phyloP scores from a whole-genome alignment of 2,888 invertebrate species.

The Caenorhabditis imperialis region DNA sequence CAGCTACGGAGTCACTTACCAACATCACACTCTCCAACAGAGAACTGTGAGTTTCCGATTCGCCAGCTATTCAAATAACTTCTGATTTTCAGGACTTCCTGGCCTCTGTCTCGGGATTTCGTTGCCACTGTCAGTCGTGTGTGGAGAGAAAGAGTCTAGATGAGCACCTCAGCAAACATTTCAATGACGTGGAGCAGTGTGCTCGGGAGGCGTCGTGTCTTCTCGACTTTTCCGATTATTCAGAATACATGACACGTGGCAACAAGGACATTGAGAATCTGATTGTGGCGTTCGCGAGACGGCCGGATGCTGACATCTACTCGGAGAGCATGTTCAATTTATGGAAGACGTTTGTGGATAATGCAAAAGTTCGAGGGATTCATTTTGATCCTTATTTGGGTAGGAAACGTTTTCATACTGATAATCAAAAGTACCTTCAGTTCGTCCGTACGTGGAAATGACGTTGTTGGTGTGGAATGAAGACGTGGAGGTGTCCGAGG shows the following conservation, averaged over 20 bases:
- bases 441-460: constrained; percentile 40
- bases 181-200: constrained; percentile 8
- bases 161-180: neutral
- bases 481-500: neutral
- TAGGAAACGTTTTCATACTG: neutral
- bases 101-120: constrained; percentile 29
- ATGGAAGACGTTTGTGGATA: constrained; percentile 35
- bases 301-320: constrained; percentile 8
- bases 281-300: constrained; percentile 14
- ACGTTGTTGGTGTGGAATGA: constrained; percentile 9
- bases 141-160: constrained; percentile 3
- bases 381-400: constrained; percentile 31
- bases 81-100: constrained; percentile 25
- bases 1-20: constrained; percentile 53
- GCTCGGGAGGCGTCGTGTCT: neutral
- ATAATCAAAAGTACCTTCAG: too few relatives aligned
- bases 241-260: constrained; percentile 8
- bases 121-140: constrained; percentile 34
- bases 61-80: neutral
- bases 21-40: constrained; percentile 14
- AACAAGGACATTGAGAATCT: constrained; percentile 29
- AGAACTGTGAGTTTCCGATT: constrained; percentile 41
- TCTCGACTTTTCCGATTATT: constrained; percentile 3
- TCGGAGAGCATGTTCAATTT: constrained; percentile 1
- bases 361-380: constrained; percentile 27